Base-by-base conservation (phyloP, 2,888 invertebrate genomes). In the Mesoligia furuncula region DNA sequence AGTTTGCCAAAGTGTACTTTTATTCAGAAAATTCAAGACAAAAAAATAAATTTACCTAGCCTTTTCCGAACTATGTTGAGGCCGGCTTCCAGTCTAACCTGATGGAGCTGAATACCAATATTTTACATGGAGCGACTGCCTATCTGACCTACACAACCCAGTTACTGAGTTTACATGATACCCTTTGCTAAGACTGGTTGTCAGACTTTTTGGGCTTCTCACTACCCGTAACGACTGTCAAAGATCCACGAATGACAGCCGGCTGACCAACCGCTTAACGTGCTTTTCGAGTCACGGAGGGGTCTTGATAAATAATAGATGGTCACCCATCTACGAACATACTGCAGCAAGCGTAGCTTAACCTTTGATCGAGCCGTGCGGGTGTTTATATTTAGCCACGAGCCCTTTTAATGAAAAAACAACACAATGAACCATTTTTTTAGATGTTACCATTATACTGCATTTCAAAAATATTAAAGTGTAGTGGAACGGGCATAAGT, bases 381-480 rank as follows among this genome's bases (percentile, higher is more conserved):
- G 17, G 1, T 17, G 48, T 6, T 20, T 8, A 8, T 20, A 51
- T 8, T 20, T 51, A 51, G 51, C 20, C 51, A 20, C 20, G 7
- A 51, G 7, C 0, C 48, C 7, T 2, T 51, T 51, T 51, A 51
- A 51, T 20, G 5, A 51, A 51, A 51, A 20, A 51, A 20, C 20
- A 20, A 45, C 15, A 59, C 74, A 45, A 45, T 36, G 24, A 9
- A 15, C 39, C 15, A 20, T 17, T 2, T 48, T 31, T 15, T 24
- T 0, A 45, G 31, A 79, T 20, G 15, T 70, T 20, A 31, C 24
- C 1, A 39, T 68, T 51, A 1, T 11, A 31, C 4, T 57, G 31
- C 3, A 57, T 65, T 64, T 57, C 15, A 78, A 76, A 39, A 15
- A 62, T 61, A 57, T 73, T 54, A 77, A 73, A 59, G 66, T 66